phyloP scores from a whole-genome alignment of 2,888 invertebrate species.

The Amphipyra berbera region DNA sequence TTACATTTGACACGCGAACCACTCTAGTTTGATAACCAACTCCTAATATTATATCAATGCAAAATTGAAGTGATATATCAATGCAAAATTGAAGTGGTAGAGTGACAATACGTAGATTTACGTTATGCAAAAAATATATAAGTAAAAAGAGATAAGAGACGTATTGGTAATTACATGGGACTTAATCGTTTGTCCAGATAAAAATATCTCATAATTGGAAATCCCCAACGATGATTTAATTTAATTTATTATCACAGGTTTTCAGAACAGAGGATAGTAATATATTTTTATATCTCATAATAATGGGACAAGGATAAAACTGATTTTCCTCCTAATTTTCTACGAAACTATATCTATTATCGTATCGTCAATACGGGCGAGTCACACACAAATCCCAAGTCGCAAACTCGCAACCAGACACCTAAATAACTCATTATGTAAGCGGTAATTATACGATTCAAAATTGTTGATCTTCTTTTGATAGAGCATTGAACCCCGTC shows the following conservation, averaged over 20 bases:
- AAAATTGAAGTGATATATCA: not conserved
- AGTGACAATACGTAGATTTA: not conserved
- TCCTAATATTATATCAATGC: constrained; percentile 9
- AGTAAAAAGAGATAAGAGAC: too few species aligned
- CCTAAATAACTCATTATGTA: constrained; percentile 53
- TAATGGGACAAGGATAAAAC: too few species aligned
- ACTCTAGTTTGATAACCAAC: constrained; percentile 7
- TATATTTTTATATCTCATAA: too few species aligned
- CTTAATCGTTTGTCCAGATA: too few species aligned
- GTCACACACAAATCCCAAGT: constrained; percentile 7
- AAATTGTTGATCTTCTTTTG: constrained; percentile 57
- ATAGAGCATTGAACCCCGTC: constrained; percentile 65
- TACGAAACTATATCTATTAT: constrained; percentile 4
- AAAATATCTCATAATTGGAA: too few species aligned
- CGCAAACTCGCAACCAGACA: constrained; percentile 28
- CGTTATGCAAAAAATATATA: too few species aligned
- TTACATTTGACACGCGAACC: constrained; percentile 61
- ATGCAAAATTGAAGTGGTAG: not conserved
- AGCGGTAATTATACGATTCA: constrained; percentile 47
- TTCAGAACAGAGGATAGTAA: too few species aligned
- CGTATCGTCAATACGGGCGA: constrained; percentile 13
- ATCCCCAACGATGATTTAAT: too few species aligned
- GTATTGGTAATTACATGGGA: too few species aligned
- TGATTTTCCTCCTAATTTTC: too few species aligned
- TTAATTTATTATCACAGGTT: too few species aligned